Conservation (phyloP, 1,140 invertebrate species). For the Drosophila virilis region DNA sequence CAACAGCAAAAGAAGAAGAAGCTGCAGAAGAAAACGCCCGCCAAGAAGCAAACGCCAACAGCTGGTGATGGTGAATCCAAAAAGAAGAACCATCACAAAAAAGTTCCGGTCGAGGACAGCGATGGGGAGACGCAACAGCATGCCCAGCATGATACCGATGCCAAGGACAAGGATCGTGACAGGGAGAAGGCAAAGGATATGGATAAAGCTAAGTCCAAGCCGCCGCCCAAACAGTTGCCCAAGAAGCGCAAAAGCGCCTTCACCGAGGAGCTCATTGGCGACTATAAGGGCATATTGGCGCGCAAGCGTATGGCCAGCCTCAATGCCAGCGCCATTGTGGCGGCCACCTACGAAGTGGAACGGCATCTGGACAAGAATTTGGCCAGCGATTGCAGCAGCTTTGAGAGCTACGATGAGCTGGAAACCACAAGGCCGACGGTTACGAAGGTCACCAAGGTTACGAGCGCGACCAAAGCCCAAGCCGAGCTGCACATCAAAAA, state of each 20-base stretch:
- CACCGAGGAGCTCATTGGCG: slow-evolving; percentile 89
- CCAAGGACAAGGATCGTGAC: slow-evolving; percentile 38
- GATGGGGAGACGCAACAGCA: slow-evolving; percentile 30
- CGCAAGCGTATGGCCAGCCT: slow-evolving; percentile 96
- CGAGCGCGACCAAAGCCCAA: neutral
- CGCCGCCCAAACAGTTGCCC: slow-evolving; percentile 67
- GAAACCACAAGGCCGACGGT: slow-evolving; percentile 26
- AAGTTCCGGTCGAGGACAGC: slow-evolving; percentile 44
- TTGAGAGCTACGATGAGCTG: slow-evolving; percentile 83
- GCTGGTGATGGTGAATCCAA: slow-evolving; percentile 4
- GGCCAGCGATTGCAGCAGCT: slow-evolving; percentile 84
- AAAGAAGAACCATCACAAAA: slow-evolving; percentile 29
- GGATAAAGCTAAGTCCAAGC: slow-evolving; percentile 41
- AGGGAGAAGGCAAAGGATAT: slow-evolving; percentile 34
- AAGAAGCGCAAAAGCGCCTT: slow-evolving; percentile 85
- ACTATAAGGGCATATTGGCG: slow-evolving; percentile 94
- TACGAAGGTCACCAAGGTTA: neutral
- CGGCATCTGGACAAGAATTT: slow-evolving; percentile 80
- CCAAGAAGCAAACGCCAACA: slow-evolving; percentile 31
- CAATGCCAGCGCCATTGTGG: slow-evolving; percentile 96
- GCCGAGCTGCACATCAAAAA: slow-evolving; percentile 62
- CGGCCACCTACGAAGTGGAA: slow-evolving; percentile 94
- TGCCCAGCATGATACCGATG: slow-evolving; percentile 25
- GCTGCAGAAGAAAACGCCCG: slow-evolving; percentile 59
- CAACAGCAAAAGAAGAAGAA: slow-evolving; percentile 59